Percentiles rank a stretch among this genome's conserved stretches.
phyloP scores from a whole-genome alignment of 2,888 invertebrate genomes.

The Drosophila nr. fundita region DNA sequence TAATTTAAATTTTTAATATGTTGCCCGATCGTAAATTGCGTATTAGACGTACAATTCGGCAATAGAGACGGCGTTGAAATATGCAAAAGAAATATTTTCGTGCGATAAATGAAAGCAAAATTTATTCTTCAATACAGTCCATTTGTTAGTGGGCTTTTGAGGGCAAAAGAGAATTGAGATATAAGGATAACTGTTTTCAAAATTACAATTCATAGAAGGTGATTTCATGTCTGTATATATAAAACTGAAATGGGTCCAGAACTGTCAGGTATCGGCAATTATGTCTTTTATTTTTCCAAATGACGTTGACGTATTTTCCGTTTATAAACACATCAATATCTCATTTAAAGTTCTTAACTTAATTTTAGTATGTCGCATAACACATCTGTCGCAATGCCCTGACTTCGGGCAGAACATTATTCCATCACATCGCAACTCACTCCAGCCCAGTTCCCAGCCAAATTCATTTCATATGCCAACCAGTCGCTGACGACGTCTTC shows the following conservation, averaged over 20 bases:
- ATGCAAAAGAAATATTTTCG: conserved; percentile 29
- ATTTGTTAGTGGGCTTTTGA: background rate
- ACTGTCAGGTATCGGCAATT: background rate
- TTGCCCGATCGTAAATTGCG: conserved; percentile 60
- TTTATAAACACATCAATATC: conserved; percentile 28
- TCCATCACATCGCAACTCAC: conserved; percentile 46
- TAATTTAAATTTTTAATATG: conserved; percentile 76
- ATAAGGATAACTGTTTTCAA: background rate
- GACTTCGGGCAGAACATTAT: conserved; percentile 18
- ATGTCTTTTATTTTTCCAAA: background rate
- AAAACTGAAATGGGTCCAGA: background rate
- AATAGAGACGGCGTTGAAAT: conserved; percentile 12
- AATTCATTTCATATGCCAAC: conserved; percentile 57
- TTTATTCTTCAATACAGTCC: conserved; percentile 11
- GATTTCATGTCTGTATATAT: background rate
- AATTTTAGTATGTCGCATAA: conserved; percentile 43
- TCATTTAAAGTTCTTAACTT: conserved; percentile 41
- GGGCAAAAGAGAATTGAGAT: background rate
- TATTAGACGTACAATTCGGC: conserved; percentile 29
- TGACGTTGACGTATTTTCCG: conserved; percentile 2
- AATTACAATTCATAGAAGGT: background rate
- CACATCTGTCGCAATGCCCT: conserved; percentile 40
- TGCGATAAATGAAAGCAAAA: conserved; percentile 9
- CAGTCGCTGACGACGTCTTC: conserved; percentile 17
- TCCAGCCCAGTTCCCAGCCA: conserved; percentile 15